Evolutionary conservation across 1,140 invertebrate genomes (phyloP).

Genomic region (Eupristina koningsbergeri): DNA sequence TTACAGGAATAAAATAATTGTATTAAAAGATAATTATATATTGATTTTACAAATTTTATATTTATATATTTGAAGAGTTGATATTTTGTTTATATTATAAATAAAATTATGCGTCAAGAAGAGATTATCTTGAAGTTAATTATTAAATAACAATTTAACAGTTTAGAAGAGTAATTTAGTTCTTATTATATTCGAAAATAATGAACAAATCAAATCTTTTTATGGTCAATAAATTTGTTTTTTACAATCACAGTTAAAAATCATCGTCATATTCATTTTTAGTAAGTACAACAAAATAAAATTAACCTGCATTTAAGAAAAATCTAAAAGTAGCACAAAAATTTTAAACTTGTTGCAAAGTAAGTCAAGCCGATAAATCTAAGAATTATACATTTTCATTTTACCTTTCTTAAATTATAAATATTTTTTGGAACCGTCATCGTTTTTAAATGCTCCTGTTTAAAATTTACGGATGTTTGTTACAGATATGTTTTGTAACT

Average conservation of each 20-base stretch:
- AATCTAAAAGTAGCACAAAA: neutral
- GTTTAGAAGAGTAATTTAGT: too few relatives aligned
- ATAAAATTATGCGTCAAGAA: too few relatives aligned
- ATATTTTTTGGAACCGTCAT: neutral
- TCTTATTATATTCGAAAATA: neutral
- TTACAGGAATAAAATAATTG: too few relatives aligned
- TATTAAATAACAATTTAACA: too few relatives aligned
- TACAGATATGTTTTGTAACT: neutral
- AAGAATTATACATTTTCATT: constrained; percentile 5
- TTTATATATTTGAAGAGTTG: too few relatives aligned
- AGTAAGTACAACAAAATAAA: neutral
- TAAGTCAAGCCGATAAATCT: constrained; percentile 9
- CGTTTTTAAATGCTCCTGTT: neutral
- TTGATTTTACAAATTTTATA: too few relatives aligned
- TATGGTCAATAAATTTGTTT: neutral
- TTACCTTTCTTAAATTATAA: neutral
- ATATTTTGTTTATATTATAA: too few relatives aligned
- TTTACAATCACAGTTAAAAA: neutral
- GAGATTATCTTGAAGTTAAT: too few relatives aligned
- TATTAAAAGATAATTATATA: too few relatives aligned
- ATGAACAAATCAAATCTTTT: neutral
- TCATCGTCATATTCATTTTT: too few relatives aligned
- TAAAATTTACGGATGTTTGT: constrained; percentile 8
- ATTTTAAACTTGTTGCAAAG: neutral
- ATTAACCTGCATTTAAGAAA: neutral